phyloP scores from a whole-genome alignment of 2,113 vertebrate genomes.

The Dasyurus viverrinus region DNA sequence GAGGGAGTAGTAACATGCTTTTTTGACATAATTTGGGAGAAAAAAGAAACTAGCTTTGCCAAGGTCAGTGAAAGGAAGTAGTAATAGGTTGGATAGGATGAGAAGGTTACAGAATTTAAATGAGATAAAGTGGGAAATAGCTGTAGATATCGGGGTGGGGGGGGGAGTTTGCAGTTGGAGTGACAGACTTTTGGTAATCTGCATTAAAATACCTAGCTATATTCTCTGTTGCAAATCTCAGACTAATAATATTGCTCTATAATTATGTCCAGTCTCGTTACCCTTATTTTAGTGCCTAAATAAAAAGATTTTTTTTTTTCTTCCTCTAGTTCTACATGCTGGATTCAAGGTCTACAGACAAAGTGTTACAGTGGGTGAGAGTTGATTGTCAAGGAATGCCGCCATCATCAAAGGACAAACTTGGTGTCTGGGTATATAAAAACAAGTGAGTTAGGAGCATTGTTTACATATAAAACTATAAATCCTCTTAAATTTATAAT shows the following conservation, averaged over 20 bases:
- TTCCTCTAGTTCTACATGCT: constrained; percentile 93
- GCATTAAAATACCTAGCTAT: not conserved
- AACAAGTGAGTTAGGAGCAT: constrained; percentile 90
- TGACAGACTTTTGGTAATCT: not conserved
- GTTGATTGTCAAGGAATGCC: constrained; percentile 93
- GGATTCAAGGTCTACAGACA: constrained; percentile 86
- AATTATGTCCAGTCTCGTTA: not conserved
- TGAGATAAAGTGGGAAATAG: not conserved
- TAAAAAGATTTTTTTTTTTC: constrained; percentile 10
- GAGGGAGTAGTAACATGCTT: not conserved
- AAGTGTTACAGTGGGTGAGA: constrained; percentile 92
- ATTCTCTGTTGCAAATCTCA: not conserved
- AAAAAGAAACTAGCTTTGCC: not conserved
- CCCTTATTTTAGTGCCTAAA: constrained; percentile 39
- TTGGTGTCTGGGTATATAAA: constrained; percentile 96
- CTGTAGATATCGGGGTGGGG: rapidly evolving
- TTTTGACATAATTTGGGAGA: not conserved
- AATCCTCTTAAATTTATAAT: not conserved
- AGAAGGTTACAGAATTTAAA: not conserved
- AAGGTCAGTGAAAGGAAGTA: not conserved
- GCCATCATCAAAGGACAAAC: constrained; percentile 96
- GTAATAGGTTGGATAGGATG: not conserved
- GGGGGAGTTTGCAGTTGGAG: not conserved
- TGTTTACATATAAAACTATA: not conserved
- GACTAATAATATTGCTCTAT: not conserved